A percentile compares a stretch with the other conserved stretches of the same genome.
These are phyloP conservation scores for Formicarius rufipectus DNA, from an alignment of 2,113 vertebrate genomes.

Conservation along the genomic window DNA sequence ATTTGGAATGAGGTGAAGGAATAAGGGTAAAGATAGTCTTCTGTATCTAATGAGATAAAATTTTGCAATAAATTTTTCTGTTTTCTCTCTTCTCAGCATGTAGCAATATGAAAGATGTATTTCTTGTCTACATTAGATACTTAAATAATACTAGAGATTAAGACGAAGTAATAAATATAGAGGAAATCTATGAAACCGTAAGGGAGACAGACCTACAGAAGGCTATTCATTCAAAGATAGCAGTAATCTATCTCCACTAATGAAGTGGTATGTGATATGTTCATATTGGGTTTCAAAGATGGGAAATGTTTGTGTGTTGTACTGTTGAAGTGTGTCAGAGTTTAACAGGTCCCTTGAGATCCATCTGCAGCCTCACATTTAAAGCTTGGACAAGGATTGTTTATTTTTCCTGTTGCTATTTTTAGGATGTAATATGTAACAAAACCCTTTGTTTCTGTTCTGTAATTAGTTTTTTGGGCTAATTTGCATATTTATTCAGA, in stretches of 20 bases:
- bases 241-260: too few species aligned
- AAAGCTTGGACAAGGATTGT: not conserved
- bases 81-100: not conserved
- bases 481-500: not conserved
- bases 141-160: not conserved
- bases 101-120: not conserved
- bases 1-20: not conserved
- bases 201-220: not conserved
- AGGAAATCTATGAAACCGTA: not conserved
- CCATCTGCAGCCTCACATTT: not conserved
- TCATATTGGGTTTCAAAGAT: not conserved
- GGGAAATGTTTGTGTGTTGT: not conserved
- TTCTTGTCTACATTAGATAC: not conserved
- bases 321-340: not conserved
- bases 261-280: not conserved
- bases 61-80: not conserved
- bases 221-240: not conserved
- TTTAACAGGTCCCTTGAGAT: not conserved
- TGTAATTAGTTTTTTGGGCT: not conserved
- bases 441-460: not conserved
- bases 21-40: not conserved
- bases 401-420: not conserved
- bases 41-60: not conserved
- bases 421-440: not conserved
- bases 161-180: not conserved